Evolutionary conservation across 2,113 vertebrate species (phyloP).

Genomic region (Anguilla rostrata): DNA sequence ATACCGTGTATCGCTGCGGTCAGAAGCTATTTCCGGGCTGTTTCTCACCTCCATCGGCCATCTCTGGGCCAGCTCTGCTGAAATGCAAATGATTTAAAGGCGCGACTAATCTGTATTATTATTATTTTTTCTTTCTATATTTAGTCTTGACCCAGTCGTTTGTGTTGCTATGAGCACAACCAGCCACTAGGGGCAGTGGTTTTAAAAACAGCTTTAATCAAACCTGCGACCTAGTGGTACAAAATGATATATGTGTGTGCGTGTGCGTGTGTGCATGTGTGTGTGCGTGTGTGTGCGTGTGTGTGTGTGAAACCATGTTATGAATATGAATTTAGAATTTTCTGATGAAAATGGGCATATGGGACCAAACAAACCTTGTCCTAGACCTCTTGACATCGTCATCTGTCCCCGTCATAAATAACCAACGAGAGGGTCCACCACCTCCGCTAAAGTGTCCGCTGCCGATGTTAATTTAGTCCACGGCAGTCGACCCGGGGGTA

Average conservation of each 20-base stretch:
- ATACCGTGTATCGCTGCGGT: background rate
- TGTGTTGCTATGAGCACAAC: constrained; percentile 29
- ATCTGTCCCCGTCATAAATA: background rate
- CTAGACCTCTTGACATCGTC: background rate
- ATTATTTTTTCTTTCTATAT: constrained; percentile 5
- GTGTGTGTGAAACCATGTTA: background rate
- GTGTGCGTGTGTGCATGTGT: too few relatives aligned
- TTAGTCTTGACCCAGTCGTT: constrained; percentile 24
- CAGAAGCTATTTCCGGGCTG: constrained; percentile 16
- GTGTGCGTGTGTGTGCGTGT: background rate
- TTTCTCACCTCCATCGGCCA: background rate
- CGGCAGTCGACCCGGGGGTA: background rate
- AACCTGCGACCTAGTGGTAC: background rate
- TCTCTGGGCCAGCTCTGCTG: constrained; percentile 6
- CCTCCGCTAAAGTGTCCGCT: background rate
- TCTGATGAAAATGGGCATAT: background rate
- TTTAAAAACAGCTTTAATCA: background rate
- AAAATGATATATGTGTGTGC: background rate
- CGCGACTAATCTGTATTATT: constrained; percentile 13
- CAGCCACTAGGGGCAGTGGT: background rate
- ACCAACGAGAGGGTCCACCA: background rate
- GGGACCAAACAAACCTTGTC: background rate
- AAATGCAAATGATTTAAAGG: constrained; percentile 4
- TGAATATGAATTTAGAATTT: background rate
- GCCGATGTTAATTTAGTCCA: background rate